Percentiles rank a stretch among this genome's conserved stretches.
These are phyloP conservation scores for Colius striatus DNA, from an alignment of 2,113 vertebrate genomes.

Conservation along the genomic window DNA sequence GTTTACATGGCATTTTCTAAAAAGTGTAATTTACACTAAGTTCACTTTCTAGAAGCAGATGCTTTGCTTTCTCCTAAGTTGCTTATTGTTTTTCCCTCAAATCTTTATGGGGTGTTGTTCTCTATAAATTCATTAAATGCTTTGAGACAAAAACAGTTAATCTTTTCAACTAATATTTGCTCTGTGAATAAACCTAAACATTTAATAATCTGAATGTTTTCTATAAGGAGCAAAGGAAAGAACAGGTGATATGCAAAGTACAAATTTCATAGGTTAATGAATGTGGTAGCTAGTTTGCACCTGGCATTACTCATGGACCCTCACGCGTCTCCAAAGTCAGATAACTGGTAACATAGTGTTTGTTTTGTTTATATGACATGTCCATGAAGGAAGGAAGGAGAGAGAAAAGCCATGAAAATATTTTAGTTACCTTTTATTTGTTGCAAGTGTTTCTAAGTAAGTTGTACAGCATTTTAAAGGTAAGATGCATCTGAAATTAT, in stretches of 20 bases:
- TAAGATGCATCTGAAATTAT: background rate
- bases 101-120: background rate
- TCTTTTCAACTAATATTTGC: background rate
- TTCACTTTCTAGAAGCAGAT: background rate
- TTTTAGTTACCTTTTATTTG: background rate
- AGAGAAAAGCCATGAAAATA: background rate
- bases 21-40: rapidly evolving
- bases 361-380: background rate
- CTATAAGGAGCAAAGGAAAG: background rate
- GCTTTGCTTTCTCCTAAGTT: background rate
- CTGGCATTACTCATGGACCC: background rate
- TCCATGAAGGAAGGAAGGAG: background rate
- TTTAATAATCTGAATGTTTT: background rate
- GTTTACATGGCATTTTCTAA: background rate
- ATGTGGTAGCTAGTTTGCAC: background rate
- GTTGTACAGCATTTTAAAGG: background rate
- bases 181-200: background rate
- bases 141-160: background rate
- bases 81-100: background rate
- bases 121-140: background rate
- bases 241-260: background rate
- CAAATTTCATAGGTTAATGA: background rate
- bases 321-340: background rate
- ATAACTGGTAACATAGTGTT: background rate
- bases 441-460: background rate